These are phyloP conservation scores for Fabriciana adippe DNA, from an alignment of 2,888 invertebrate genomes.

Conservation along the genomic window DNA sequence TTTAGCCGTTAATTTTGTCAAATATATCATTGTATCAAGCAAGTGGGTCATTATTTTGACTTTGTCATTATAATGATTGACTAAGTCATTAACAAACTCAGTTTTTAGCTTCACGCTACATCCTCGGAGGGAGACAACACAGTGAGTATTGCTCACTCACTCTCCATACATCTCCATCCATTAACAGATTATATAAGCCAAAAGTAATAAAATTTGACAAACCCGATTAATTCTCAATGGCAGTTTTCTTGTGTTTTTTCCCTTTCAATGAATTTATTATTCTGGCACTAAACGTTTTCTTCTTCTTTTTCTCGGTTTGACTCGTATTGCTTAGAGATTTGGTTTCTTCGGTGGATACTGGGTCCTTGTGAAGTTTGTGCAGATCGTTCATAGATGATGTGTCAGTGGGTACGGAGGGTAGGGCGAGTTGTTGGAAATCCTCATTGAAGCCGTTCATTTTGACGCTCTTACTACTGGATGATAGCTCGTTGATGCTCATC, in stretches of 20 bases:
- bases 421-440: constrained; percentile 33
- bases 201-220: not conserved
- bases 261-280: constrained; percentile 30
- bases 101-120: too few relatives aligned
- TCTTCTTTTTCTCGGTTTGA: constrained; percentile 42
- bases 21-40: too few relatives aligned
- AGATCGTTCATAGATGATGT: constrained; percentile 48
- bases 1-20: too few relatives aligned
- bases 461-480: constrained; percentile 30
- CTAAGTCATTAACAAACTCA: too few relatives aligned
- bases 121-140: too few relatives aligned
- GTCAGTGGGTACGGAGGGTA: constrained; percentile 42
- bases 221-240: constrained; percentile 30
- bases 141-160: too few relatives aligned
- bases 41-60: too few relatives aligned
- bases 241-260: constrained; percentile 39
- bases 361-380: constrained; percentile 35
- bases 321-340: constrained; percentile 47
- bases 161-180: too few relatives aligned
- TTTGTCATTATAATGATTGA: too few relatives aligned
- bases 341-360: constrained; percentile 41
- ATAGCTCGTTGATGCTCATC: constrained; percentile 50
- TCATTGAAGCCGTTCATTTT: constrained; percentile 39
- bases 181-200: too few relatives aligned
- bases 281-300: constrained; percentile 37